Percentiles rank a stretch among this genome's conserved stretches.
These are phyloP conservation scores for Leucozona laternaria DNA, from an alignment of 2,888 invertebrate species.

Conservation along the genomic window DNA sequence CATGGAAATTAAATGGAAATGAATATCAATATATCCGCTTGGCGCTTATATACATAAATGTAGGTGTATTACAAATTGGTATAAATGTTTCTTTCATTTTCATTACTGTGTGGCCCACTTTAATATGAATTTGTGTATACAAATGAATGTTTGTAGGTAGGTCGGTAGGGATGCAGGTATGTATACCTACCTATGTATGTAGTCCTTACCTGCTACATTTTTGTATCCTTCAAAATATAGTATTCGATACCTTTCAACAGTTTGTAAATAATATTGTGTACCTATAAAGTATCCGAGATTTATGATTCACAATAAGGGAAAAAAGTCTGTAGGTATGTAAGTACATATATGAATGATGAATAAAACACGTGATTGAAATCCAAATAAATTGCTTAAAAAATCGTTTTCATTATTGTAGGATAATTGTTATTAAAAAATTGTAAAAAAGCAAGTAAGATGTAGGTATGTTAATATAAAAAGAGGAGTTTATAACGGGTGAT, in stretches of 20 bases:
- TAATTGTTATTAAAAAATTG: not conserved
- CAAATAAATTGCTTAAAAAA: not conserved
- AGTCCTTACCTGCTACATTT: slow-evolving; percentile 7
- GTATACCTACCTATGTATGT: not conserved
- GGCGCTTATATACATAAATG: not conserved
- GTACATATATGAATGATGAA: not conserved
- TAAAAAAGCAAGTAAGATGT: no score
- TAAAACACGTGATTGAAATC: not conserved
- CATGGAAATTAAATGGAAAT: slow-evolving; percentile 51
- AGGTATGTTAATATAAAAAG: no score
- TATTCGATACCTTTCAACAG: slow-evolving; percentile 22
- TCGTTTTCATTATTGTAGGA: not conserved
- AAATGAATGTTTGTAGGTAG: not conserved
- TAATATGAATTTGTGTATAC: not conserved
- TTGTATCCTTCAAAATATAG: slow-evolving; percentile 23
- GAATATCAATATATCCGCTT: slow-evolving; percentile 53
- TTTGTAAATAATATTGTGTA: slow-evolving; percentile 27
- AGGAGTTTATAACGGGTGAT: no score
- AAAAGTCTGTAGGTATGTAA: not conserved
- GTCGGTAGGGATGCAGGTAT: not conserved
- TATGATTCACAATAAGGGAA: slow-evolving; percentile 10
- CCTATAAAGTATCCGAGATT: not conserved
- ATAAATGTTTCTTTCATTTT: slow-evolving; percentile 45
- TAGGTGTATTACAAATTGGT: slow-evolving; percentile 54
- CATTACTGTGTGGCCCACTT: slow-evolving; percentile 23